Conservation (phyloP, 1,140 invertebrate species). For the Trissolcus basalis region DNA sequence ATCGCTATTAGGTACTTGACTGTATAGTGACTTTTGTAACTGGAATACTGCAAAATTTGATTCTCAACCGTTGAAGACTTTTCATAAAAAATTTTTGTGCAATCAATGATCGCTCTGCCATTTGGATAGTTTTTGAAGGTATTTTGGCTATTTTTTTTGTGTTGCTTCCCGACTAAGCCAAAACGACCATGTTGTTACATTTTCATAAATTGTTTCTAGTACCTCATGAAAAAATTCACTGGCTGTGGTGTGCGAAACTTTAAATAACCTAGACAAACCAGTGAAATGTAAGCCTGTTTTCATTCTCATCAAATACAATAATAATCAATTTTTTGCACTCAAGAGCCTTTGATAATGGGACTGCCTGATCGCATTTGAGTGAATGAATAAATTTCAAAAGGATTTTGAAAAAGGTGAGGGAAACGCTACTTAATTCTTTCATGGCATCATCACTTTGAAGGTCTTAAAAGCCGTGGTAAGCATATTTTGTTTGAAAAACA, state of each 20-base stretch:
- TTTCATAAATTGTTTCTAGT: conserved; percentile 7
- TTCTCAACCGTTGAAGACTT: conserved; percentile 5
- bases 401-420: conserved; percentile 7
- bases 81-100: conserved; percentile 15
- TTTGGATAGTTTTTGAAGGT: conserved; percentile 19
- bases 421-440: conserved; percentile 14
- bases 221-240: conserved; percentile 8
- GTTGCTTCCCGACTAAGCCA: conserved; percentile 18
- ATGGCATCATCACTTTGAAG: not conserved
- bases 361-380: conserved; percentile 15
- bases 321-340: conserved; percentile 8
- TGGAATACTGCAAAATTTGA: conserved; percentile 17
- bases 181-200: conserved; percentile 14
- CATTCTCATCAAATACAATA: conserved; percentile 20
- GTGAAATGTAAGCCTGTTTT: conserved; percentile 12
- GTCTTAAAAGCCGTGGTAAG: not conserved
- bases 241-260: not conserved
- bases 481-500: not conserved
- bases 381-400: conserved; percentile 10
- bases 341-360: conserved; percentile 3
- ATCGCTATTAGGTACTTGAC: conserved; percentile 62
- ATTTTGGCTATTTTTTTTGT: conserved; percentile 3
- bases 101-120: conserved; percentile 18
- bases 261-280: conserved; percentile 4
- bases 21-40: conserved; percentile 47